Evolutionary conservation across 2,797 vertebrate genomes (phyloP).

Genomic region (Merluccius polli): DNA sequence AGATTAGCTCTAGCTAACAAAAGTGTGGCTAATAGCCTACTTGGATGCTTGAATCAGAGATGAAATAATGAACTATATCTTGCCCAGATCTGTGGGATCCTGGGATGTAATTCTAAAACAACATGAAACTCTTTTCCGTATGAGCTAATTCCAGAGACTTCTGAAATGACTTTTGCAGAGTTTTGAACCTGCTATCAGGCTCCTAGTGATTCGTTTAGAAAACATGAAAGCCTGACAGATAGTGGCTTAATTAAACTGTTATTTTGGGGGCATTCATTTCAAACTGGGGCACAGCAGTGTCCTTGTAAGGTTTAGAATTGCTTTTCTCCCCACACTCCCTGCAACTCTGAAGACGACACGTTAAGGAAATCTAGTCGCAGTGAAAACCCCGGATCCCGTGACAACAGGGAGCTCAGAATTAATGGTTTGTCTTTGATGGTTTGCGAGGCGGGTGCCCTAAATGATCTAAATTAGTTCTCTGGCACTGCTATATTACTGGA

Average conservation of each 20-base stretch:
- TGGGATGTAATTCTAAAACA: neutral
- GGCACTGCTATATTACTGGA: conserved; percentile 55
- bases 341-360: conserved; percentile 51
- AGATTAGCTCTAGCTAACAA: too few species aligned
- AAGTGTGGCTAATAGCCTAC: too few species aligned
- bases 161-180: conserved; percentile 39
- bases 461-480: conserved; percentile 53
- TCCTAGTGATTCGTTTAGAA: conserved; percentile 55
- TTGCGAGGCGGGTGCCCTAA: conserved; percentile 26
- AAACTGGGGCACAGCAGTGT: conserved; percentile 54
- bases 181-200: conserved; percentile 59
- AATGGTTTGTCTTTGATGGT: conserved; percentile 66
- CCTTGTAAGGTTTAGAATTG: conserved; percentile 52
- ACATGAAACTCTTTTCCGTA: neutral
- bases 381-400: conserved; percentile 55
- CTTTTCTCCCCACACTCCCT: conserved; percentile 59
- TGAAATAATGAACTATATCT: neutral
- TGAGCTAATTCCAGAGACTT: conserved; percentile 13
- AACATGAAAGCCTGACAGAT: conserved; percentile 69
- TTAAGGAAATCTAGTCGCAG: conserved; percentile 54
- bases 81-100: neutral
- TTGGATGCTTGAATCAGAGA: neutral
- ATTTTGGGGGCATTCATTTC: conserved; percentile 71
- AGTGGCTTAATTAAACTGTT: conserved; percentile 68
- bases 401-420: conserved; percentile 43